Evolutionary conservation across 2,888 invertebrate species (phyloP).

Genomic region (Synanthedon formicaeformis): DNA sequence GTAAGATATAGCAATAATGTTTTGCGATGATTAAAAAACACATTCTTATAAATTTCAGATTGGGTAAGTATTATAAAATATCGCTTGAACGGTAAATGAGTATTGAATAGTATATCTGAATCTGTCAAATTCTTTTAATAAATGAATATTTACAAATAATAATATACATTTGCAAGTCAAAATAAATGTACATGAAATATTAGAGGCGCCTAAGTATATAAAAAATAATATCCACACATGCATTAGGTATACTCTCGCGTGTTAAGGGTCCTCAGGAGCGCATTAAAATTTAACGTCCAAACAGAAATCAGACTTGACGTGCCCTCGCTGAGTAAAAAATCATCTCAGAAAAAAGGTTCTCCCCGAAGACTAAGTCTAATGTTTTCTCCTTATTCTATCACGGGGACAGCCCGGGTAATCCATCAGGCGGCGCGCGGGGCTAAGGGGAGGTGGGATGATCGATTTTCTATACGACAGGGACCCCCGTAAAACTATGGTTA

Average conservation of each 20-base stretch:
- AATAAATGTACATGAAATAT: too few relatives aligned
- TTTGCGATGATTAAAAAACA: too few relatives aligned
- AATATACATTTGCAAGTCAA: too few relatives aligned
- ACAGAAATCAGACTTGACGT: constrained; percentile 46
- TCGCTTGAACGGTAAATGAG: too few relatives aligned
- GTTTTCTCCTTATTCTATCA: constrained; percentile 65
- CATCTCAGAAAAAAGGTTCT: constrained; percentile 36
- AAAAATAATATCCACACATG: neutral
- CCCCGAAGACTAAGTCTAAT: constrained; percentile 46
- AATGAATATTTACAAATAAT: too few relatives aligned
- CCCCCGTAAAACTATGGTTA: constrained; percentile 61
- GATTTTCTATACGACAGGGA: constrained; percentile 47
- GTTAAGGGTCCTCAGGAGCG: neutral
- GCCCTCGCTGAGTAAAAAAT: constrained; percentile 33
- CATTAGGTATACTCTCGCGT: neutral
- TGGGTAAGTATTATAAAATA: too few relatives aligned
- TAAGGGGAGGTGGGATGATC: constrained; percentile 32
- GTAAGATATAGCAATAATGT: too few relatives aligned
- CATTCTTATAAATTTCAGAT: too few relatives aligned
- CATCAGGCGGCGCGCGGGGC: constrained; percentile 30
- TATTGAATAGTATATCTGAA: too few relatives aligned
- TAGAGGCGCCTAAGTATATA: too few relatives aligned
- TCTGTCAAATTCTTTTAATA: too few relatives aligned
- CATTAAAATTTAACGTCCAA: constrained; percentile 28
- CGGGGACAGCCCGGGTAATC: constrained; percentile 48